Evolutionary conservation across 2,797 vertebrate species (phyloP).

Genomic region (Pelochelys cantorii): DNA sequence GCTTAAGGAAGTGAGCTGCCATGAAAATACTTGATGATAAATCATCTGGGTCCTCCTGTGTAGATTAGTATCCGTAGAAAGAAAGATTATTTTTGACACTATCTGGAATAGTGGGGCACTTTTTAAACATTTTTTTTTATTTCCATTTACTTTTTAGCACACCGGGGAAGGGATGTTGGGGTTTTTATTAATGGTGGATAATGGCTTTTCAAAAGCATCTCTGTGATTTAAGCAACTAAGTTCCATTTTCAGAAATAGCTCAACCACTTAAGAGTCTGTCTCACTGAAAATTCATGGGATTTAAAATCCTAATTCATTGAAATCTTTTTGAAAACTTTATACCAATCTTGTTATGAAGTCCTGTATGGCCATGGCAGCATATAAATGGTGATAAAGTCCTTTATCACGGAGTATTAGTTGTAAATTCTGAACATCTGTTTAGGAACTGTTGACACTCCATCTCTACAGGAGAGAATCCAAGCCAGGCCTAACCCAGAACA

Average conservation of each 20-base stretch:
- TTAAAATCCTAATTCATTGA: background rate
- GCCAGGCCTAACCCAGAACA: constrained; percentile 90
- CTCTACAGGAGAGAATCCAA: constrained; percentile 91
- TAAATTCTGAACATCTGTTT: constrained; percentile 30
- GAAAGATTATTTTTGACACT: background rate
- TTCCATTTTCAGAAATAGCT: background rate
- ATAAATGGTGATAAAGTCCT: background rate
- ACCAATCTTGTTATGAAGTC: background rate
- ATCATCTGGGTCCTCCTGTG: background rate
- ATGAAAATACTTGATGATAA: background rate
- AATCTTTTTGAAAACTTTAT: background rate
- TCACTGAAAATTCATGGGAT: background rate
- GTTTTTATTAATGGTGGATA: background rate
- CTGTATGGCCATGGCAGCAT: background rate
- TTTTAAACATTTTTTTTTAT: background rate
- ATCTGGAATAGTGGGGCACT: background rate
- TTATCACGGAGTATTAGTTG: background rate
- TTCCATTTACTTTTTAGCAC: background rate
- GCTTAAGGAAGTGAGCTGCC: background rate
- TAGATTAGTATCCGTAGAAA: background rate
- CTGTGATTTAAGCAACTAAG: background rate
- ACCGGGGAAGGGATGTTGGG: background rate
- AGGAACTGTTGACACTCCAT: constrained; percentile 97
- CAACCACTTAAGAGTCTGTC: background rate
- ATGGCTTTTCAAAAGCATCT: background rate